A percentile compares a stretch with the other conserved stretches of the same genome.
Evolutionary conservation across 2,113 vertebrate genomes (phyloP).

Genomic region (Merops nubicus): DNA sequence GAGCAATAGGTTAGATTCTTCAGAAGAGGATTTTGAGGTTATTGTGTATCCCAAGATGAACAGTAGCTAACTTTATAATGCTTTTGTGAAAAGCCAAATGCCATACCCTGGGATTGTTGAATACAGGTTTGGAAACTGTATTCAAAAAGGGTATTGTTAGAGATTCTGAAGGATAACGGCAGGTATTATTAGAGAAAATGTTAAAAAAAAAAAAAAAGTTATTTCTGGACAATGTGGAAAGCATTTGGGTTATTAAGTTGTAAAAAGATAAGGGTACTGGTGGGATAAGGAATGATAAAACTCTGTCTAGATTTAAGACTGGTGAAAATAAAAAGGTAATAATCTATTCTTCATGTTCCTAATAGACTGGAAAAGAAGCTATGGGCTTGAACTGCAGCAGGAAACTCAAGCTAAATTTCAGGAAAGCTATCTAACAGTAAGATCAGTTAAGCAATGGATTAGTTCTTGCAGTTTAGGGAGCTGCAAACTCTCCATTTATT

Average conservation of each 20-base stretch:
- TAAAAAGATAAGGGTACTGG: background rate
- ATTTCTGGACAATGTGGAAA: conserved; percentile 9
- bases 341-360: background rate
- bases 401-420: background rate
- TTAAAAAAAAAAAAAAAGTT: background rate
- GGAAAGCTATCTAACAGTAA: background rate
- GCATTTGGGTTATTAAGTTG: background rate
- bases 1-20: background rate
- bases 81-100: background rate
- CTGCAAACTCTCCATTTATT: background rate
- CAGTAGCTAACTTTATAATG: background rate
- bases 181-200: background rate
- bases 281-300: background rate
- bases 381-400: background rate
- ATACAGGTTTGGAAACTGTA: background rate
- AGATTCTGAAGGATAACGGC: background rate
- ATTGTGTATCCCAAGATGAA: background rate
- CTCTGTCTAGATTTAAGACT: conserved; percentile 2
- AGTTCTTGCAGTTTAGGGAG: background rate
- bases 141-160: background rate
- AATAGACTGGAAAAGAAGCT: background rate
- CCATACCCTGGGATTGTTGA: background rate
- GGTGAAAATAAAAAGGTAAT: background rate
- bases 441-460: background rate
- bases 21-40: background rate